A percentile compares a stretch with the other conserved stretches of the same genome.
These are phyloP conservation scores for Liolophura sinensis DNA, from an alignment of 1,140 invertebrate species.

Conservation along the genomic window DNA sequence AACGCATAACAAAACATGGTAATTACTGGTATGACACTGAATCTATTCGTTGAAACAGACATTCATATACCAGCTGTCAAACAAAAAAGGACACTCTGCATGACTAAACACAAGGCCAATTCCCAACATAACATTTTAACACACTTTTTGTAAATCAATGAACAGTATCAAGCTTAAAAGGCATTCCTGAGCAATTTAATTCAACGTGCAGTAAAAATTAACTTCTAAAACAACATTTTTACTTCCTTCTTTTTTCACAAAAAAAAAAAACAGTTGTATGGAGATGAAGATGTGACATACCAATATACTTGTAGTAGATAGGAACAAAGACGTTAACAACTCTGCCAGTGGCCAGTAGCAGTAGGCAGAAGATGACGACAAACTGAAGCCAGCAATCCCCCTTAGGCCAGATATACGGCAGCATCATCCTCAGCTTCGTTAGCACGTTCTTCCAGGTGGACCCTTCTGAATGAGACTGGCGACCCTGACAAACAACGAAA, in stretches of 20 bases:
- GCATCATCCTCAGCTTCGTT: constrained; percentile 77
- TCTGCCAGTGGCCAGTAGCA: constrained; percentile 74
- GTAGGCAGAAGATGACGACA: constrained; percentile 81
- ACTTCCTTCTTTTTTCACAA: no score
- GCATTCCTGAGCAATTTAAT: no score
- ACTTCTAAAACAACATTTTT: neutral
- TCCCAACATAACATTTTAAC: no score
- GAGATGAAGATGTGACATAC: constrained; percentile 47
- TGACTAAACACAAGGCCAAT: no score
- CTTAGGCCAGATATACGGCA: constrained; percentile 94
- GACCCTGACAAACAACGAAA: neutral
- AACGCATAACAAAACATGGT: constrained; percentile 4
- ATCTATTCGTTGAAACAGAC: no score
- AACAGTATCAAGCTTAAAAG: no score
- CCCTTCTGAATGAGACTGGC: constrained; percentile 3
- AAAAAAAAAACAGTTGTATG: neutral
- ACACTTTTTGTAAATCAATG: no score
- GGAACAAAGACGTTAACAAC: constrained; percentile 93
- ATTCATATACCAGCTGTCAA: no score
- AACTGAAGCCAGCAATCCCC: constrained; percentile 78
- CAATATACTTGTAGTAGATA: constrained; percentile 89
- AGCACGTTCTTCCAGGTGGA: constrained; percentile 61
- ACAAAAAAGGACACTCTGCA: no score
- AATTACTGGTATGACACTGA: neutral
- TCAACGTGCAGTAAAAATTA: neutral